Percentiles rank a stretch among this genome's conserved stretches.
Conservation (phyloP, 2,888 invertebrate species). For the Diarsia dahlii region DNA sequence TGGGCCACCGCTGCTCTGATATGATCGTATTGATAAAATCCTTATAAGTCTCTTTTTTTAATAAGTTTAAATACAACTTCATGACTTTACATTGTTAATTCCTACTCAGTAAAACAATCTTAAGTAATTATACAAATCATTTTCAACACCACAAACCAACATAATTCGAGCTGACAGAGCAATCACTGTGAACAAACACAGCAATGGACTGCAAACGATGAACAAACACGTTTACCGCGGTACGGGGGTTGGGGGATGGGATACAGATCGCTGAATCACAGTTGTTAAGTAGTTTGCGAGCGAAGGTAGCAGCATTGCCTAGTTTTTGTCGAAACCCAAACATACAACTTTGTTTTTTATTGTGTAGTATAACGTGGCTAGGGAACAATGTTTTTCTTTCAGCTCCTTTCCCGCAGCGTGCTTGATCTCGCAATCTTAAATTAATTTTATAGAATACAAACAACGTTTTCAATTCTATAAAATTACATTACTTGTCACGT, state of each 20-base stretch:
- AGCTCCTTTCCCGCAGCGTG: too few species aligned
- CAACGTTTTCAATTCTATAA: too few species aligned
- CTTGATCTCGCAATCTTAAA: too few species aligned
- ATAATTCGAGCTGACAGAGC: constrained; percentile 12
- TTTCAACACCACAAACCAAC: neutral
- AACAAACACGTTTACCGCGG: constrained; percentile 23
- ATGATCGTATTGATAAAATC: too few species aligned
- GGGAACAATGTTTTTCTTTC: constrained; percentile 4
- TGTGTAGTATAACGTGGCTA: neutral
- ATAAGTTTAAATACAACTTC: neutral
- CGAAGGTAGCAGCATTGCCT: constrained; percentile 27
- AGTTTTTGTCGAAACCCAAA: constrained; percentile 31
- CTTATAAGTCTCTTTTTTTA: too few species aligned
- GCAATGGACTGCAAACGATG: constrained; percentile 32
- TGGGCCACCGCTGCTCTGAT: too few species aligned
- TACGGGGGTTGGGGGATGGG: neutral
- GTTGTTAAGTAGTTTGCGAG: constrained; percentile 45
- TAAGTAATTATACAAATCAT: neutral
- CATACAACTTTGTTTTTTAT: constrained; percentile 28
- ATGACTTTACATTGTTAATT: too few species aligned
- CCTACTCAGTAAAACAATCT: neutral
- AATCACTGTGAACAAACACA: constrained; percentile 23
- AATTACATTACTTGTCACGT: too few species aligned
- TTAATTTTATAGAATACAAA: too few species aligned
- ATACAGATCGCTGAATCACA: constrained; percentile 46